Evolutionary conservation across 2,888 invertebrate species (phyloP), one percentile per base, ranked within the genome.

Genomic region (Baronia brevicornis): DNA sequence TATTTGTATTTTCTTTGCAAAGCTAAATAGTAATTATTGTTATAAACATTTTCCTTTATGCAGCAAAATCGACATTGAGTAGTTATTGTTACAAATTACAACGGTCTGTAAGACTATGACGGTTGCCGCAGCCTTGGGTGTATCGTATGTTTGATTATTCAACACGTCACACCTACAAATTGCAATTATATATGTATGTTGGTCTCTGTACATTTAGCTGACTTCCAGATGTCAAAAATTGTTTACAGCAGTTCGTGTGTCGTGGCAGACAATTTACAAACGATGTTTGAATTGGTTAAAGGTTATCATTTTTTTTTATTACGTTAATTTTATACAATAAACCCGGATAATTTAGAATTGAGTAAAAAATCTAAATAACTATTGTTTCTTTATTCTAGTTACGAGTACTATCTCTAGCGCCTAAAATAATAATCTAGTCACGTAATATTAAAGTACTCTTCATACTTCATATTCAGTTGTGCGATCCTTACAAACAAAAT

Each of bases 141-240:
- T 59, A 67, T 70, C 62, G 66, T 74, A 59, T 75, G 73, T 78
- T 75, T 69, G 65, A 70, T 74, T 71, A 68, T 63, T 57, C 47
- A 48, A 51, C 50, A 63, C 74, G 71, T 73, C 72, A 71, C 59
- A 60, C 57, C 48, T 60, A 60, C 57, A 57, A 69, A 70, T 67
- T 62, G 60, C 60, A 56, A 54, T 63, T 58, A 17, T 27, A 14
- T 31, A 12, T 27, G 35, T 7, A 21, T n/a, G n/a, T n/a, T n/a
- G n/a, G n/a, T n/a, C 12, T 20, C 18, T 10, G 19, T 19, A 2
- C 3, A 7, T 19, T 2, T 7, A 5, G 19, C 7, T 19, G 6
- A 7, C 7, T 19, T 19, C 3, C 7, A 7, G 3, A 19, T 19
- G 19, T 19, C 3, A 3, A n/a, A n/a, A n/a, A 7, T 19, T 19